phyloP scores from a whole-genome alignment of 2,113 vertebrate species.

The Gymnocephalus cernua region DNA sequence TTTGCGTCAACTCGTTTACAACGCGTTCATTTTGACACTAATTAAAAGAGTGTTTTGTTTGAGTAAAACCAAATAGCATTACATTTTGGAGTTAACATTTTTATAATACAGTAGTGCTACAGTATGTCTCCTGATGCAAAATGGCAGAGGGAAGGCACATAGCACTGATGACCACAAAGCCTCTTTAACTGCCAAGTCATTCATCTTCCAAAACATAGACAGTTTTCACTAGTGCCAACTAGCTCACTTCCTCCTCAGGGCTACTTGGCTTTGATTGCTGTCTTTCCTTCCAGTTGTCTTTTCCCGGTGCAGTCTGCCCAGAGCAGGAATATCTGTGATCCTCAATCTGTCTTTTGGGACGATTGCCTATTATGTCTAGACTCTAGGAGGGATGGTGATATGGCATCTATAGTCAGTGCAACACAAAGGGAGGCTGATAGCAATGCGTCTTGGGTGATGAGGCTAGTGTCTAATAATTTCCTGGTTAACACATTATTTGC shows the following conservation, averaged over 20 bases:
- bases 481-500: constrained; percentile 17
- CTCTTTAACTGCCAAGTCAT: constrained; percentile 34
- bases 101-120: not conserved
- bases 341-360: constrained; percentile 57
- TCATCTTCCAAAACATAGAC: constrained; percentile 63
- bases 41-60: not conserved
- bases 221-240: constrained; percentile 40
- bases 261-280: constrained; percentile 63
- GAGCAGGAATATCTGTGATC: constrained; percentile 58
- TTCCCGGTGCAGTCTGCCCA: constrained; percentile 46
- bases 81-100: not conserved
- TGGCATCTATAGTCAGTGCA: constrained; percentile 8
- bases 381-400: constrained; percentile 13
- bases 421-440: constrained; percentile 30
- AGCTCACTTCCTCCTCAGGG: constrained; percentile 62
- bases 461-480: constrained; percentile 16
- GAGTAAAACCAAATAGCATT: not conserved
- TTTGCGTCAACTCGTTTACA: too few relatives aligned
- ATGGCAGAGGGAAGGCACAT: not conserved
- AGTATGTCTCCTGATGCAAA: constrained; percentile 6
- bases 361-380: constrained; percentile 42
- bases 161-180: constrained; percentile 14
- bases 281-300: constrained; percentile 63
- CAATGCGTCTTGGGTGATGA: not conserved
- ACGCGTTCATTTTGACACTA: too few relatives aligned